phyloP scores from a whole-genome alignment of 2,113 vertebrate species.

The Illadopsis cleaveri region DNA sequence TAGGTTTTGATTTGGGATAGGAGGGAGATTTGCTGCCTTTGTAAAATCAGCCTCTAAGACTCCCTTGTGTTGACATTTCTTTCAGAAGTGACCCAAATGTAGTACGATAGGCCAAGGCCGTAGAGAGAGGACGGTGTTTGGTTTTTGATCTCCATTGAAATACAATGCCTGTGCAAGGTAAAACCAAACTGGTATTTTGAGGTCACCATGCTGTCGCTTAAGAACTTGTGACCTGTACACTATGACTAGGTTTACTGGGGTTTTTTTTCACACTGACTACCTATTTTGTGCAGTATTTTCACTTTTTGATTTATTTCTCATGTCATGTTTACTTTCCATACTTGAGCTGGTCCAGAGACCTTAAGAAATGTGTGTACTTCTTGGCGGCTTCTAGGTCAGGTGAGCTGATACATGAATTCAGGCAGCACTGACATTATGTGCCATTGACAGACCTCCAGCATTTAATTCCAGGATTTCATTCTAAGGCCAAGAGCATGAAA shows the following conservation, averaged over 20 bases:
- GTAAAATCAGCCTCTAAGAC: background rate
- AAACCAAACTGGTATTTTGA: background rate
- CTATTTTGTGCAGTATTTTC: background rate
- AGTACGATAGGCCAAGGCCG: background rate
- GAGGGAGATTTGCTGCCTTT: background rate
- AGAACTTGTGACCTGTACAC: background rate
- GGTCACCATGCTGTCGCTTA: background rate
- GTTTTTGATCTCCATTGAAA: background rate
- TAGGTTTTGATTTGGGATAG: background rate
- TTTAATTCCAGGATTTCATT: background rate
- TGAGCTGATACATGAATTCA: background rate
- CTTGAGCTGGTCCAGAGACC: background rate
- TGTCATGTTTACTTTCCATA: background rate
- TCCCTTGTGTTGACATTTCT: background rate
- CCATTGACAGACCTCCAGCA: background rate
- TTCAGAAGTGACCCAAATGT: background rate
- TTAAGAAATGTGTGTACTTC: background rate
- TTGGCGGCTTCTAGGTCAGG: background rate
- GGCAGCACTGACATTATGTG: background rate
- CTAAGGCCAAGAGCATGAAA: background rate
- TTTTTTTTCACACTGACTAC: background rate
- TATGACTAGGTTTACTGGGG: background rate
- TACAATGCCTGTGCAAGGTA: background rate
- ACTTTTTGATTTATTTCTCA: background rate
- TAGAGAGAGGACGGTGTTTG: background rate